phyloP scores from a whole-genome alignment of 2,888 invertebrate genomes.

The Rhagium mordax region DNA sequence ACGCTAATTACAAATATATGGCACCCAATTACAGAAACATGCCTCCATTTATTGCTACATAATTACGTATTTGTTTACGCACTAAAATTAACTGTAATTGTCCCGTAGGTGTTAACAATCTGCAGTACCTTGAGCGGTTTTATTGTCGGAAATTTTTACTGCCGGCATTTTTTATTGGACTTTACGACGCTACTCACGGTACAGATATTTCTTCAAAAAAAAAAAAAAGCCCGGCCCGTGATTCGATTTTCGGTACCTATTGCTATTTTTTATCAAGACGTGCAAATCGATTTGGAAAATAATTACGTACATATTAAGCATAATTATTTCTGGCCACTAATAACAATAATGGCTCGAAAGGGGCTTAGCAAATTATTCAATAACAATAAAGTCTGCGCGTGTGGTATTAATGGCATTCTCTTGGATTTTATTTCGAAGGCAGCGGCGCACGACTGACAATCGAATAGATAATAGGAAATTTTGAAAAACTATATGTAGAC shows the following conservation, averaged over 20 bases:
- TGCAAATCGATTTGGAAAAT: slow-evolving; percentile 38
- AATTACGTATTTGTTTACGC: background rate
- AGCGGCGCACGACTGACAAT: slow-evolving; percentile 5
- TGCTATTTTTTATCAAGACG: background rate
- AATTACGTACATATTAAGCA: slow-evolving; percentile 25
- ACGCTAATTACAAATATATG: background rate
- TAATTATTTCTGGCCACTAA: slow-evolving; percentile 24
- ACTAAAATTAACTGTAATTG: background rate
- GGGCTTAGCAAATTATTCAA: slow-evolving; percentile 34
- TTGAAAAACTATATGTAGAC: too few relatives aligned
- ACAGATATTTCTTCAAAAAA: background rate
- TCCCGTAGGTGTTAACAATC: slow-evolving; percentile 16
- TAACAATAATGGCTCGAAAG: slow-evolving; percentile 20
- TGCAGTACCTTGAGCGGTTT: slow-evolving; percentile 8
- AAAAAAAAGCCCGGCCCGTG: background rate
- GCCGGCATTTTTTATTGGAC: background rate
- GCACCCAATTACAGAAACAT: slow-evolving; percentile 12
- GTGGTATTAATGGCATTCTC: slow-evolving; percentile 23
- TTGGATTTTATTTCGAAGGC: slow-evolving; percentile 1
- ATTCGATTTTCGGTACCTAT: slow-evolving; percentile 11
- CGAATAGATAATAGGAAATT: background rate
- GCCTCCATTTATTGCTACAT: background rate
- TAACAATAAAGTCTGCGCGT: slow-evolving; percentile 32
- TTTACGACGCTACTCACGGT: background rate
- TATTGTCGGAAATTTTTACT: background rate